Conservation (phyloP, 1,140 invertebrate species). For the Antheraea mylitta region DNA sequence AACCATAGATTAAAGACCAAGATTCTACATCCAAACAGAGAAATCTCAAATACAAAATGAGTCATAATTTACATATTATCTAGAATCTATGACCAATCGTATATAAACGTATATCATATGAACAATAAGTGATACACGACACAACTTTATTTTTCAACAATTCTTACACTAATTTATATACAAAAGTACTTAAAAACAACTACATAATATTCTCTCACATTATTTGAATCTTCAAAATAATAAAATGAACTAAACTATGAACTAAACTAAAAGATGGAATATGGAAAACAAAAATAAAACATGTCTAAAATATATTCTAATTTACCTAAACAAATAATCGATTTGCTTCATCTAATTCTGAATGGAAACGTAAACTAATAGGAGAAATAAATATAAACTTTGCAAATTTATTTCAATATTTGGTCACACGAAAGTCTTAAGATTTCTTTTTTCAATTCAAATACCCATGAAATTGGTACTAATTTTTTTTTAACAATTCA, state of each 20-base stretch:
- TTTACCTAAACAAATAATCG: background rate
- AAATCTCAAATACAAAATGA: slow-evolving; percentile 38
- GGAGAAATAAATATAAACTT: background rate
- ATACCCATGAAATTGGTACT: background rate
- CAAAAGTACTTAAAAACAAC: slow-evolving; percentile 31
- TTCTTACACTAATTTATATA: slow-evolving; percentile 61
- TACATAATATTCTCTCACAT: background rate
- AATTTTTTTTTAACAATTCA: background rate
- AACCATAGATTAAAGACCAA: slow-evolving; percentile 26
- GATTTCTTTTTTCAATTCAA: background rate
- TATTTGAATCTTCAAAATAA: background rate
- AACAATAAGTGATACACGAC: slow-evolving; percentile 44
- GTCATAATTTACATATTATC: slow-evolving; percentile 27
- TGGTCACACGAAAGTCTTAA: background rate
- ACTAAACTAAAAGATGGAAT: background rate
- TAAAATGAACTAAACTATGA: background rate
- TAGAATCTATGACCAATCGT: slow-evolving; percentile 35
- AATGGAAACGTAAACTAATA: too few relatives aligned
- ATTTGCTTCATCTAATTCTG: background rate
- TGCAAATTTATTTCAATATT: background rate
- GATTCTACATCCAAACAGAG: slow-evolving; percentile 38
- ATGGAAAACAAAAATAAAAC: background rate
- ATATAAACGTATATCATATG: slow-evolving; percentile 37
- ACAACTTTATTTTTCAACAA: slow-evolving; percentile 52
- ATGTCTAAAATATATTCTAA: too few relatives aligned